phyloP scores from a whole-genome alignment of 2,797 vertebrate species.

The Manis pentadactyla region DNA sequence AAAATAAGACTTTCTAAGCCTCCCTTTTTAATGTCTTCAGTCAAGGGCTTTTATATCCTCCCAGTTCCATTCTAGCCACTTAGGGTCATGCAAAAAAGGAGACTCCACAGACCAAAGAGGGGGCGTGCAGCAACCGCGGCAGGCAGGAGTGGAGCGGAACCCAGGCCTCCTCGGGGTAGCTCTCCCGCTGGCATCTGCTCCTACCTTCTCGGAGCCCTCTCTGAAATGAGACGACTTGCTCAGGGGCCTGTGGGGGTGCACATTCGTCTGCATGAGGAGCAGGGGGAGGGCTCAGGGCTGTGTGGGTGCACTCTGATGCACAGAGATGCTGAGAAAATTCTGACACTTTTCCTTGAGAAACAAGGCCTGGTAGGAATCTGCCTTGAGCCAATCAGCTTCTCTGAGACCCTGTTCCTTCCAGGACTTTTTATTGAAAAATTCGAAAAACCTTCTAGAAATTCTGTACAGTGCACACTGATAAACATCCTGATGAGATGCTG shows the following conservation, averaged over 20 bases:
- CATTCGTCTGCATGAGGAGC: background rate
- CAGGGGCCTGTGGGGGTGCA: background rate
- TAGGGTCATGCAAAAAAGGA: background rate
- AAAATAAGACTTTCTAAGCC: conserved; percentile 64
- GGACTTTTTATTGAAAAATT: background rate
- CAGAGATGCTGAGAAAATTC: conserved; percentile 47
- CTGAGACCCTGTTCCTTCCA: background rate
- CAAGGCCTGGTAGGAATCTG: background rate
- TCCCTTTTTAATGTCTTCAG: conserved; percentile 62
- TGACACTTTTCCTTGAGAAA: conserved; percentile 46
- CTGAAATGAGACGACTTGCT: background rate
- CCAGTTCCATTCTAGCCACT: background rate
- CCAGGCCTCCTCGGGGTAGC: background rate
- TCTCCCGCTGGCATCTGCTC: background rate
- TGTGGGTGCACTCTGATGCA: conserved; percentile 50
- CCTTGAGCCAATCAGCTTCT: background rate
- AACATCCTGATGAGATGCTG: background rate
- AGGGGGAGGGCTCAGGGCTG: conserved; percentile 38
- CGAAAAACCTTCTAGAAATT: conserved; percentile 10
- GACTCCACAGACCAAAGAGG: background rate
- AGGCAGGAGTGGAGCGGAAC: background rate
- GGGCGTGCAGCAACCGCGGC: background rate
- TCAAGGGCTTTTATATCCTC: background rate
- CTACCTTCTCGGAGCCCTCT: conserved; percentile 4
- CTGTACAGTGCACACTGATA: background rate